phyloP scores from a whole-genome alignment of 2,113 vertebrate species.

The Synchiropus splendidus region DNA sequence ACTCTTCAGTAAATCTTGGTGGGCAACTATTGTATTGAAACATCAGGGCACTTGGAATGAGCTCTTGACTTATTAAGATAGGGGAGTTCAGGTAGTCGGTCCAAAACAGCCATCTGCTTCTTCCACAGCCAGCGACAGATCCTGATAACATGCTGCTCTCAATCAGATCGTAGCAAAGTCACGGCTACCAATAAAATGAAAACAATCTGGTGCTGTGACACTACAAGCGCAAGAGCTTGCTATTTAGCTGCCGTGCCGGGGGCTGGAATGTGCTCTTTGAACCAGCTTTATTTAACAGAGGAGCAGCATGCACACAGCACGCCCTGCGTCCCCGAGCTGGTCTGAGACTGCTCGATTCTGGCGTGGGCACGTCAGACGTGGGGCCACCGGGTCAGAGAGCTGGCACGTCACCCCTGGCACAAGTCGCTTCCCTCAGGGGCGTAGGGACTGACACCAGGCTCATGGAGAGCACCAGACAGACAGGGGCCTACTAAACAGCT shows the following conservation, averaged over 20 bases:
- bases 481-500: constrained; percentile 74
- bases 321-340: constrained; percentile 38
- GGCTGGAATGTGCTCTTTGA: constrained; percentile 66
- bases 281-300: constrained; percentile 57
- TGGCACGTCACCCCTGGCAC: constrained; percentile 70
- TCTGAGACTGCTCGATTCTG: constrained; percentile 43
- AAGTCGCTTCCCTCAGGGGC: constrained; percentile 55
- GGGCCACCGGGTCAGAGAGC: constrained; percentile 59
- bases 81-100: constrained; percentile 48
- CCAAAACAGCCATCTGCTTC: constrained; percentile 51
- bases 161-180: constrained; percentile 46
- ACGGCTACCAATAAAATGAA: constrained; percentile 53
- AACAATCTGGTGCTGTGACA: constrained; percentile 63
- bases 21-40: constrained; percentile 3
- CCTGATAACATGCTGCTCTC: constrained; percentile 38
- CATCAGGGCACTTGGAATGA: constrained; percentile 31
- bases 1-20: no score
- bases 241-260: constrained; percentile 38
- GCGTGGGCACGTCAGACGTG: constrained; percentile 51
- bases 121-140: constrained; percentile 38
- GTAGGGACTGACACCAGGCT: constrained; percentile 54
- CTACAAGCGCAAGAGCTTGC: constrained; percentile 43
- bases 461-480: constrained; percentile 70
- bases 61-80: constrained; percentile 48
- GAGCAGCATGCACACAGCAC: constrained; percentile 57